phyloP scores from a whole-genome alignment of 2,797 vertebrate species.

The Tokudaia tokunoshimensis region DNA sequence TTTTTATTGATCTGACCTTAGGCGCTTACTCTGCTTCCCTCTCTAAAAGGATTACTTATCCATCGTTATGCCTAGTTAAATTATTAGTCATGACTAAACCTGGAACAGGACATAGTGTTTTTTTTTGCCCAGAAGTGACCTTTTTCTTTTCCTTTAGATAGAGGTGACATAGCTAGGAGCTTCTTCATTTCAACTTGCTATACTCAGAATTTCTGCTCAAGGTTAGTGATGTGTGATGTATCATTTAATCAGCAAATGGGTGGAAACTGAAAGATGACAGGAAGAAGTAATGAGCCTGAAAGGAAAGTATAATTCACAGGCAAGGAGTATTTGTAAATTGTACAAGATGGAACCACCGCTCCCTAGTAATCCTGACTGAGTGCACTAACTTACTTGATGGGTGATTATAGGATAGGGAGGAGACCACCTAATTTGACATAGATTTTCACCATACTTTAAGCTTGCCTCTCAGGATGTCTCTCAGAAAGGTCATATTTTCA shows the following conservation, averaged over 20 bases:
- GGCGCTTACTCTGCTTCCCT: background rate
- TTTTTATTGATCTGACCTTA: background rate
- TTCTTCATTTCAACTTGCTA: constrained; percentile 58
- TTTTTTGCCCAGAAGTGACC: constrained; percentile 32
- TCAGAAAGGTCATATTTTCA: constrained; percentile 78
- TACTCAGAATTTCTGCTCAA: constrained; percentile 54
- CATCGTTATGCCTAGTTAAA: constrained; percentile 26
- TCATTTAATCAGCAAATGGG: constrained; percentile 72
- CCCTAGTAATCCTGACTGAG: constrained; percentile 29
- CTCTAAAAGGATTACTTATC: constrained; percentile 4
- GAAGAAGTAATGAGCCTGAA: constrained; percentile 62
- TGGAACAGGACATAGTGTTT: constrained; percentile 11
- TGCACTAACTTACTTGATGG: constrained; percentile 50
- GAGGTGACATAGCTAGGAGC: background rate
- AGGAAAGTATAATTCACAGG: constrained; percentile 55
- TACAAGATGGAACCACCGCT: background rate
- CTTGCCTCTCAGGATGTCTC: constrained; percentile 61
- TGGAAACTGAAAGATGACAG: constrained; percentile 68
- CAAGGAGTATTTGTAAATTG: constrained; percentile 72
- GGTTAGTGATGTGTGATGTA: constrained; percentile 53
- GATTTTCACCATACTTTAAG: constrained; percentile 70
- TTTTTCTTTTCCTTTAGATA: background rate
- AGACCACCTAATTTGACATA: constrained; percentile 64
- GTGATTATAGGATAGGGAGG: background rate
- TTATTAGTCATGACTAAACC: constrained; percentile 7